phyloP scores from a whole-genome alignment of 2,113 vertebrate genomes.

The Muntiacus muntjak region DNA sequence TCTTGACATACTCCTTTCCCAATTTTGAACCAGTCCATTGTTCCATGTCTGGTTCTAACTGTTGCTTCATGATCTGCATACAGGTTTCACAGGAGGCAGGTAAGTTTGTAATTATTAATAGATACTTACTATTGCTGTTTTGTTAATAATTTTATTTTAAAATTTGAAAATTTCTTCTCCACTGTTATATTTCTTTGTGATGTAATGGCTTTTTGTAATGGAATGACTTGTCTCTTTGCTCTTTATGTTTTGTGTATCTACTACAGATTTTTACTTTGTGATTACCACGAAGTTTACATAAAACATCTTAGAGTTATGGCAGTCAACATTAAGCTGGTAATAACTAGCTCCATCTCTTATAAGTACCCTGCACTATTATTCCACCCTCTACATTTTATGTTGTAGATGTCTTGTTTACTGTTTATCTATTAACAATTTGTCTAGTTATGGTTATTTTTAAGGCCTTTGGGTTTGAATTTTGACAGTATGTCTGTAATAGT shows the following conservation, averaged over 20 bases:
- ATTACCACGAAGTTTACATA: not conserved
- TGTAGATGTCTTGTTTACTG: not conserved
- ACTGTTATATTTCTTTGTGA: not conserved
- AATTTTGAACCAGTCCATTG: no score
- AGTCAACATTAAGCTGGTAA: not conserved
- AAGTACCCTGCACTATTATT: not conserved
- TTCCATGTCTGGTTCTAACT: no score
- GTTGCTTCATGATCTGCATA: no score
- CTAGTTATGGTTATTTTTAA: not conserved
- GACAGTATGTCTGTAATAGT: not conserved
- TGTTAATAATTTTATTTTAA: not conserved
- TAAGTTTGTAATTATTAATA: not conserved
- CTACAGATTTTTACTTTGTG: not conserved
- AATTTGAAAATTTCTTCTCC: not conserved
- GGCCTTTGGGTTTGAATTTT: not conserved
- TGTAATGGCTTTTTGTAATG: not conserved
- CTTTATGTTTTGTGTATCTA: not conserved
- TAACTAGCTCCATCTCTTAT: not conserved
- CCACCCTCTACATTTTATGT: not conserved
- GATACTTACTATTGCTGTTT: not conserved
- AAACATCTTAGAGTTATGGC: not conserved
- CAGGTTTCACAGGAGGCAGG: no score
- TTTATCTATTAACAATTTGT: not conserved
- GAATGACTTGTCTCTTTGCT: not conserved
- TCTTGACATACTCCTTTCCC: no score